A percentile compares a stretch with the other conserved stretches of the same genome.
Evolutionary conservation across 2,888 invertebrate species (phyloP).

Genomic region (Morpho achilles): DNA sequence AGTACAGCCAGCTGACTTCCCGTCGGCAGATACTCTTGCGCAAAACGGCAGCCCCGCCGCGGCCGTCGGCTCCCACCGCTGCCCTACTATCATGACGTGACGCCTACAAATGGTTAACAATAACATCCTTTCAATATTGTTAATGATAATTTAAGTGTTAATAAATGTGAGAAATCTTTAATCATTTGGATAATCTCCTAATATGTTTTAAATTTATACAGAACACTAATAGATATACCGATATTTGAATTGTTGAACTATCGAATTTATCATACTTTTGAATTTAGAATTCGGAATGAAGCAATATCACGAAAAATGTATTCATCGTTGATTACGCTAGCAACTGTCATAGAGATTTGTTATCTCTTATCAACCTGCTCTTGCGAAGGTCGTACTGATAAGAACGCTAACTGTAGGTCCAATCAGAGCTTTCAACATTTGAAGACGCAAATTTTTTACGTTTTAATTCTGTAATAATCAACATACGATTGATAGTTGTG

Average conservation of each 20-base stretch:
- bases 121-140: conserved; percentile 9
- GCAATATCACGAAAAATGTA: conserved; percentile 2
- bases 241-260: too few relatives aligned
- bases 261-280: background rate
- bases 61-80: conserved; percentile 23
- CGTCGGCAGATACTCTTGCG: conserved; percentile 32
- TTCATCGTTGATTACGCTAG: conserved; percentile 21
- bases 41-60: conserved; percentile 21
- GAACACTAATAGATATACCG: background rate
- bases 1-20: conserved; percentile 56
- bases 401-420: conserved; percentile 30
- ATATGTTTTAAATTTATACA: background rate
- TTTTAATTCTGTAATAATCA: background rate
- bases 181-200: background rate
- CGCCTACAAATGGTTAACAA: conserved; percentile 2
- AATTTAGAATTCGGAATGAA: background rate
- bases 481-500: background rate
- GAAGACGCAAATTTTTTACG: background rate
- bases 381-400: conserved; percentile 72
- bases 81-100: conserved; percentile 8
- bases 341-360: conserved; percentile 38
- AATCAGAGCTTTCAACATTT: conserved; percentile 19
- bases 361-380: conserved; percentile 77
- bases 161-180: background rate
- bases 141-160: background rate